Evolutionary conservation across 2,113 vertebrate species (phyloP).

Genomic region (Herpailurus yagouaroundi): DNA sequence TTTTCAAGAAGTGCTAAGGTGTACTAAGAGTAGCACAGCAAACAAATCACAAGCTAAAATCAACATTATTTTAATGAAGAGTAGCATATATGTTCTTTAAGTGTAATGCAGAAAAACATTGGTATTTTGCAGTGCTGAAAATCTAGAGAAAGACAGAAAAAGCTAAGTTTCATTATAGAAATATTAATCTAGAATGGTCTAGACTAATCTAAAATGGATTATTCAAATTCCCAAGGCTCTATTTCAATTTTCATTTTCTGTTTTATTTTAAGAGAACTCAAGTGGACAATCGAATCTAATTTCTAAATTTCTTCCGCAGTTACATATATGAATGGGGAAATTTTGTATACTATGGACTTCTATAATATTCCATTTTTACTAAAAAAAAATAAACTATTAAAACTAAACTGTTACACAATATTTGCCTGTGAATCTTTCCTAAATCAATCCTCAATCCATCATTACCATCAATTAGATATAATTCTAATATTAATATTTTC

Average conservation of each 20-base stretch:
- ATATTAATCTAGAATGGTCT: neutral
- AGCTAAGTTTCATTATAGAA: neutral
- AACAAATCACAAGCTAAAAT: constrained; percentile 52
- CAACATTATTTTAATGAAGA: constrained; percentile 29
- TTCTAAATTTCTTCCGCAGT: neutral
- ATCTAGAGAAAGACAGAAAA: constrained; percentile 6
- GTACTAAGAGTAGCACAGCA: neutral
- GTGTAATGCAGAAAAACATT: neutral
- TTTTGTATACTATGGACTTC: neutral
- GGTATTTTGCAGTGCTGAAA: neutral
- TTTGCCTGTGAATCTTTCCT: neutral
- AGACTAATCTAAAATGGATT: neutral
- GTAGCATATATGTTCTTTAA: neutral
- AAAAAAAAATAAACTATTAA: constrained; percentile 4
- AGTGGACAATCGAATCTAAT: neutral
- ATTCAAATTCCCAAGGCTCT: neutral
- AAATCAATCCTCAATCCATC: neutral
- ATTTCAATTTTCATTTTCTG: neutral
- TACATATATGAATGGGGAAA: neutral
- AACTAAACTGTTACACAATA: neutral
- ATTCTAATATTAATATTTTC: constrained; percentile 17
- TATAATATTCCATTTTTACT: neutral
- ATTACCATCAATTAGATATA: neutral
- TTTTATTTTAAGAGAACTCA: constrained; percentile 10
- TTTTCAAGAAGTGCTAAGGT: constrained; percentile 46